Evolutionary conservation across 2,797 vertebrate species (phyloP), one percentile per base, ranked within the genome.

Genomic region (Thalassophryne amazonica): DNA sequence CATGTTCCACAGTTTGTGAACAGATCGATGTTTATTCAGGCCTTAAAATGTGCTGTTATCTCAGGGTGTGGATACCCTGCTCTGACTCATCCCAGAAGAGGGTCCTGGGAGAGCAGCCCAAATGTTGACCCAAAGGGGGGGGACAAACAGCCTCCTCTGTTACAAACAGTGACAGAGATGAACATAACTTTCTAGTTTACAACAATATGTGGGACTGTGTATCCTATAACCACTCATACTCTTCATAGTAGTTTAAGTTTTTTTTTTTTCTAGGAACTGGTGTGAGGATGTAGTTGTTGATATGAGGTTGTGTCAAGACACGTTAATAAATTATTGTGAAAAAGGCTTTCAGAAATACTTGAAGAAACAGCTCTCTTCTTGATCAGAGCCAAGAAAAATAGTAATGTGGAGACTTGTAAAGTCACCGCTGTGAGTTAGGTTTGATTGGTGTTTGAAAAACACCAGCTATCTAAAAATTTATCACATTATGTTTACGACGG

Each of bases 21-120:
- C 42, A 43, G 55, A 22, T 58, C 50, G 11, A n/a, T 85, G 80
- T 89, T 89, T 86, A 76, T 79, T 47, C 83, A 84, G 77, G 70
- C 73, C 56, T 55, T 63, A 62, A 78, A 83, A 79, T 65, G 50
- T 65, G 41, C 49, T 82, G 73, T 84, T 88, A 88, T 89, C 78
- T 73, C 61, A 73, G 85, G 82, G 75, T 70, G 86, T 77, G 76
- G 67, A 71, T 45, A 34, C 56, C 51, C 54, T 51, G 46, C 29
- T 48, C 55, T 52, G 43, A 69, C 54, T 60, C 31, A 58, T 78
- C 73, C 67, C 63, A 46, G 74, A 76, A 66, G 82, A 80, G 79
- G 78, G 72, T 87, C 71, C 85, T 83, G 84, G 73, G 86, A 85
- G 80, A 78, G 84, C 70, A 81, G 76, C 79, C 64, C 59, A 74